Evolutionary conservation across 2,888 invertebrate species (phyloP).

Genomic region (Hanleya hanleyi): DNA sequence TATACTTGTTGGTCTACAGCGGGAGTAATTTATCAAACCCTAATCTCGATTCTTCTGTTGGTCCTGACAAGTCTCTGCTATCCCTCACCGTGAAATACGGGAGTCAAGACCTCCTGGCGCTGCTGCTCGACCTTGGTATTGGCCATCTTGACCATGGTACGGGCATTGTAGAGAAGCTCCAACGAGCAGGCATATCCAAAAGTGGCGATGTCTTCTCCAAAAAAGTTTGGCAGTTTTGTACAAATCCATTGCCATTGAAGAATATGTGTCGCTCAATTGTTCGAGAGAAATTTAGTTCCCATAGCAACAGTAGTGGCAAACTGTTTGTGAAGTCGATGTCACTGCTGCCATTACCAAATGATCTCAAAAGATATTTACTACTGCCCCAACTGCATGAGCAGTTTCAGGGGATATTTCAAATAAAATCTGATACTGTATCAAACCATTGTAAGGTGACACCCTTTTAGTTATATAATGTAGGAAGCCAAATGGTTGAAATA

Average conservation of each 20-base stretch:
- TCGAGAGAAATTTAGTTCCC: background rate
- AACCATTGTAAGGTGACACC: too few species aligned
- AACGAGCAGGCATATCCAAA: background rate
- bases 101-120: background rate
- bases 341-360: constrained; percentile 1
- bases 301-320: background rate
- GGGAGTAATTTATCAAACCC: constrained; percentile 26
- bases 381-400: background rate
- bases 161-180: background rate
- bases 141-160: background rate
- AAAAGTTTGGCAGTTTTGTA: background rate
- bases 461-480: too few species aligned
- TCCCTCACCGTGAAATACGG: background rate
- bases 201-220: background rate
- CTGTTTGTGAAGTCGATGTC: background rate
- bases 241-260: background rate
- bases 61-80: background rate
- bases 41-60: background rate
- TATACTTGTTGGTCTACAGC: constrained; percentile 32
- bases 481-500: too few species aligned
- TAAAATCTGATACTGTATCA: too few species aligned
- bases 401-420: background rate
- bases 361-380: background rate
- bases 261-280: background rate
- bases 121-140: background rate